A percentile compares a stretch with the other conserved stretches of the same genome.
phyloP scores from a whole-genome alignment of 2,113 vertebrate species.

The Emydura subglobosa region DNA sequence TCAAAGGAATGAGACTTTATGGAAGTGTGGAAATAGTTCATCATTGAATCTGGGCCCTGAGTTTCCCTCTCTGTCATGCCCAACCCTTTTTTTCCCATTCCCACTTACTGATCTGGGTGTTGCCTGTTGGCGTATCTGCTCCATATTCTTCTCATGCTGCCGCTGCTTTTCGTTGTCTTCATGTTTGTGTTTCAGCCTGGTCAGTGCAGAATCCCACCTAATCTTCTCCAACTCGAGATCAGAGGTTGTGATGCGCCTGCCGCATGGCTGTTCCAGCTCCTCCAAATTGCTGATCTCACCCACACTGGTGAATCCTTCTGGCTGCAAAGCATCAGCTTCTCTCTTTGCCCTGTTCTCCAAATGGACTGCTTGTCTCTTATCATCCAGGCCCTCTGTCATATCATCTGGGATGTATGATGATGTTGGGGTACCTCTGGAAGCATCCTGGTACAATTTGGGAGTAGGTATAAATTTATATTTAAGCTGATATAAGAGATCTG shows the following conservation, averaged over 20 bases:
- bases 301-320: not conserved
- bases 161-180: slow-evolving; percentile 69
- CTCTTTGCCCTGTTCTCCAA: not conserved
- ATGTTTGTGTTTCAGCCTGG: slow-evolving; percentile 49
- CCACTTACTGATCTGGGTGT: not conserved
- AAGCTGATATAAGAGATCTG: not conserved
- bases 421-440: slow-evolving; percentile 9
- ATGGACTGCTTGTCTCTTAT: not conserved
- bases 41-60: not conserved
- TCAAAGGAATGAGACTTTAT: not conserved
- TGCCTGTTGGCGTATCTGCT: slow-evolving; percentile 48
- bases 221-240: slow-evolving; percentile 68
- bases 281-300: not conserved
- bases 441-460: not conserved
- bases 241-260: not conserved
- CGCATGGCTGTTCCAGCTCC: not conserved
- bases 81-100: not conserved
- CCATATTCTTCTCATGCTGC: slow-evolving; percentile 67
- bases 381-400: not conserved
- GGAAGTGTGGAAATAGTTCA: not conserved
- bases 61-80: not conserved
- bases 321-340: not conserved
- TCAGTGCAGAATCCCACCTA: slow-evolving; percentile 66
- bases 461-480: not conserved
- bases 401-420: slow-evolving; percentile 1